Base-by-base conservation (phyloP, 2,797 vertebrate genomes). In the Acanthurus lineatus region DNA sequence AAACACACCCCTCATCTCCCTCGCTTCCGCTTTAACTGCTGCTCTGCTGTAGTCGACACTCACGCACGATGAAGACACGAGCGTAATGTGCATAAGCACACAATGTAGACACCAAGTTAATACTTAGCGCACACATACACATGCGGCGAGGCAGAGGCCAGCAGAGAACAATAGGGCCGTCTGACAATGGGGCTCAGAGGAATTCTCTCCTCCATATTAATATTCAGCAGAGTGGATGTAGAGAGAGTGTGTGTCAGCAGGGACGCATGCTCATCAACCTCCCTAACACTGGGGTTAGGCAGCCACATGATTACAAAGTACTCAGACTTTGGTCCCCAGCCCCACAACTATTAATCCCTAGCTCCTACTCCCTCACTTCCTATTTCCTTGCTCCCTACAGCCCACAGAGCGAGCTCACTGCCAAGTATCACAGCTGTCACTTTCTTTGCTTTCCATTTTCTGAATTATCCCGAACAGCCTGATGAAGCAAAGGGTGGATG, bases 301-400 rank as follows among this genome's bases (percentile, higher is more conserved):
- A 86, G 91, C 81, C 90, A 80, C 91, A 89, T 93, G 92, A 93
- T 93, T 93, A 91, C 92, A 91, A 92, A 93, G 88, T 89, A 83
- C 88, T 92, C 90, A 85, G 85, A 90, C 87, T 89, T 91, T 87
- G 79, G 86, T 93, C 89, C 89, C 88, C 75, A 83, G 86, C 67
- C 73, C 72, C 60, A 54, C 17, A 92, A 91, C 86, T 89, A 90
- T 86, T 83, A 91, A 87, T 89, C 86, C 89, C 87, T 78, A 66
- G 74, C 83, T 93, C 88, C 86, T 86, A 69, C 73, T 83, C 71
- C 80, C 86, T 90, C 65, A 32, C 73, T 86, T 88, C 81, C 86
- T 85, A 51, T 28, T 79, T 82, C 83, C 90, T 82, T 17, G 68
- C 73, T 88, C 82, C 83, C 77, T 70, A 69, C 44, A 38, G 79